Base-by-base conservation (phyloP, 1,140 invertebrate species). In the Mactra quadrangularis region DNA sequence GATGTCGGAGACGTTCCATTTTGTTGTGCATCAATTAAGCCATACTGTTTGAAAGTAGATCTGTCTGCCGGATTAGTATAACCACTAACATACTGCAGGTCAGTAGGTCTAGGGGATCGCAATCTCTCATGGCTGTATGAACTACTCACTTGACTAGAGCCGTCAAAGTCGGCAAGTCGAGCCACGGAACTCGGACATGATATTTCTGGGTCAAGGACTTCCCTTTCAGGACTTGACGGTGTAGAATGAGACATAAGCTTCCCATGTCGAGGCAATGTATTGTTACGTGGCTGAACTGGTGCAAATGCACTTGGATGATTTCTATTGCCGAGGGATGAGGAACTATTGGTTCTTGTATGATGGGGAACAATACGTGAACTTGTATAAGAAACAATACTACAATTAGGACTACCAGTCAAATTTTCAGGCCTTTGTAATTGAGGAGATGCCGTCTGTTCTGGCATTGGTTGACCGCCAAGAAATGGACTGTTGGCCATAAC, bases 291-390 rank as follows among this genome's bases (percentile, higher is more conserved):
- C 31, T 84, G 83, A 9, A 91, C 89, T 45, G 88, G 87, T 17
- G 87, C 88, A 84, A 91, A 91, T 68, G 90, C 90, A 87, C 90
- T 91, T 4, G 85, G 77, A 66, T 90, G 89, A 50, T 84, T 76
- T 41, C 86, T 82, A 22, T 86, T 77, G 2, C 86, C 85, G 3
- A 90, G 62, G 1, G 89, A 90, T 59, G 88, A 88, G 38, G 90
- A 75, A 70, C 90, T 90, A 22, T 87, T 79, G 27, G 89, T 88
- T 6, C 88, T 83, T 64, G 86, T 79, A 72, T 90, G 88, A 53
- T 89, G 87, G 52, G 86, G 83, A 53, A 87, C 81, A 35, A 70
- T 81, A 22, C 85, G 85, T 59, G 85, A 83, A 53, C 86, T 85
- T 25, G 72, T 70, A 29, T 82, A 84, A 50, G 88, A 86, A 22